These are phyloP conservation scores for Podotricha telesiphe DNA, from an alignment of 2,888 invertebrate genomes.

Conservation along the genomic window DNA sequence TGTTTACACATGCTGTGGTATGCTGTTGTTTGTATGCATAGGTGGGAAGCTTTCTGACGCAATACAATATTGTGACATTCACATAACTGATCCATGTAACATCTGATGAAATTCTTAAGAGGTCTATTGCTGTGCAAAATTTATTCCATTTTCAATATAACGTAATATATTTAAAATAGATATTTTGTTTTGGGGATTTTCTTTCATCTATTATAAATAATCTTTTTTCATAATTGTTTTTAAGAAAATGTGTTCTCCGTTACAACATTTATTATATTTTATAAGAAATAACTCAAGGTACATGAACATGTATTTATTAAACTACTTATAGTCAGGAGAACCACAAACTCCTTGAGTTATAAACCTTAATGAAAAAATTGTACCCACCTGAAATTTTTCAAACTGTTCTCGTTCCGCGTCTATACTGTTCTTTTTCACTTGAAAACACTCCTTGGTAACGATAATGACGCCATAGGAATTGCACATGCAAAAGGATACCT, in stretches of 20 bases:
- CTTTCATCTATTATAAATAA: too few relatives aligned
- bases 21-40: constrained; percentile 29
- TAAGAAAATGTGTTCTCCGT: too few relatives aligned
- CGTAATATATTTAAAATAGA: not conserved
- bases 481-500: constrained; percentile 62
- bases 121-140: not conserved
- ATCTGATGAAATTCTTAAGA: constrained; percentile 1
- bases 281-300: not conserved
- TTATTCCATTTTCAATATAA: not conserved
- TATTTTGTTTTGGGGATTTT: not conserved
- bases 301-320: not conserved
- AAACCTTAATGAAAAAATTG: not conserved
- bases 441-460: constrained; percentile 88
- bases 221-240: too few relatives aligned
- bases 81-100: constrained; percentile 1
- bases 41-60: constrained; percentile 18
- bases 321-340: not conserved
- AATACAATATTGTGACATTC: constrained; percentile 19
- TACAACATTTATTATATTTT: too few relatives aligned
- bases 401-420: constrained; percentile 92
- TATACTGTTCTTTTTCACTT: constrained; percentile 89
- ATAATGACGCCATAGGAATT: constrained; percentile 87
- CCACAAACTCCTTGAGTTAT: not conserved
- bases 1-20: constrained; percentile 23
- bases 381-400: constrained; percentile 90